phyloP scores from a whole-genome alignment of 2,113 vertebrate genomes.

The Saimiri boliviensis region DNA sequence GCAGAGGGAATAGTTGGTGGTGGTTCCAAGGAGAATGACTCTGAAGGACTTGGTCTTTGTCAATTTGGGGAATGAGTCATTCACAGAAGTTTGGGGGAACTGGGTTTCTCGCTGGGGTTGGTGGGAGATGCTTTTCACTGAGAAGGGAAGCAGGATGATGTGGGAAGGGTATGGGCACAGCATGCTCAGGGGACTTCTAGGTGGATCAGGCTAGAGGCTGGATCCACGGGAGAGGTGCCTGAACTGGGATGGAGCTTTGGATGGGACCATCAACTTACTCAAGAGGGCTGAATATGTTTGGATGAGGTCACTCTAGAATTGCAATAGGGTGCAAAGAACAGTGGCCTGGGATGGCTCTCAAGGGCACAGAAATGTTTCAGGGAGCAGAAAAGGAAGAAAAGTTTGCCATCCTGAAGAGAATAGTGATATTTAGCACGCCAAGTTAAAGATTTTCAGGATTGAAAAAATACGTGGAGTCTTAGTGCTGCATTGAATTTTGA shows the following conservation, averaged over 20 bases:
- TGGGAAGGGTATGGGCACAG: neutral
- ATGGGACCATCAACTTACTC: neutral
- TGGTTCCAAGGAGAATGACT: neutral
- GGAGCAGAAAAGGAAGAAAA: neutral
- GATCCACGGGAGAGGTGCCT: neutral
- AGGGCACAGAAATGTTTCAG: neutral
- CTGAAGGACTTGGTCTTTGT: neutral
- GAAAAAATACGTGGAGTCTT: neutral
- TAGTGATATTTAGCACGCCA: neutral
- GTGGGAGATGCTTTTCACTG: neutral
- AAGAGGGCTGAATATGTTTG: neutral
- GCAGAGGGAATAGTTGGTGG: neutral
- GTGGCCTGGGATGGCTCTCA: neutral
- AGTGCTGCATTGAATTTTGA: neutral
- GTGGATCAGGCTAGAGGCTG: neutral
- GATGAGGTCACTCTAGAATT: neutral
- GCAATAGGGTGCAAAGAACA: neutral
- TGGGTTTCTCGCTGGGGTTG: neutral
- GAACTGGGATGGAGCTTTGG: neutral
- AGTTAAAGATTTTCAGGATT: neutral
- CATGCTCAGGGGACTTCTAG: neutral
- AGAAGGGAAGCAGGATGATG: neutral
- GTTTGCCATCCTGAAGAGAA: neutral
- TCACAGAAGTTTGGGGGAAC: neutral
- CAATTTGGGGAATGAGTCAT: neutral